Evolutionary conservation across 2,888 invertebrate genomes (phyloP).

Genomic region (Hirtodrosophila alboralis): DNA sequence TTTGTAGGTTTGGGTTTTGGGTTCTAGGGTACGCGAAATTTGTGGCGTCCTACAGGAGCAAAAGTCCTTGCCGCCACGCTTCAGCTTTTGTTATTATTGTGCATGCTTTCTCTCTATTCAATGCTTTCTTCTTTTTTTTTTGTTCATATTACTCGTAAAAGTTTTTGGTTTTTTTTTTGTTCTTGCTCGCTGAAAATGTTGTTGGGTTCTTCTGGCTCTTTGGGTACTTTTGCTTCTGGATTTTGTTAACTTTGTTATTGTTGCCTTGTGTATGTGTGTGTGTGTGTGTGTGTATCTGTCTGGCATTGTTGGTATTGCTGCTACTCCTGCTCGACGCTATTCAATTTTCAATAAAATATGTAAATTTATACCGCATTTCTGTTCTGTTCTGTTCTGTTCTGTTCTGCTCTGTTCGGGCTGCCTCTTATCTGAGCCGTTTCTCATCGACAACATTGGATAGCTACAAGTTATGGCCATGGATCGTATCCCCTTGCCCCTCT

Average conservation of each 20-base stretch:
- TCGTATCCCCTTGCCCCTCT: background rate
- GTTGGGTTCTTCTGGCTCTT: conserved; percentile 46
- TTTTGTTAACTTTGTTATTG: conserved; percentile 77
- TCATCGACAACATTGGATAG: conserved; percentile 75
- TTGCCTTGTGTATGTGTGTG: conserved; percentile 37
- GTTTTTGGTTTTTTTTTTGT: conserved; percentile 37
- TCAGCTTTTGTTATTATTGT: conserved; percentile 70
- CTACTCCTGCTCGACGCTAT: conserved; percentile 49
- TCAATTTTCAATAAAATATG: conserved; percentile 80
- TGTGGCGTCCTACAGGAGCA: background rate
- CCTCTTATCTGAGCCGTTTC: conserved; percentile 55
- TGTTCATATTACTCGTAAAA: conserved; percentile 62
- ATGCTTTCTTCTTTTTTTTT: conserved; percentile 54
- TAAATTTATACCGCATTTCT: conserved; percentile 78
- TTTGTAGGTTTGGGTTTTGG: no score
- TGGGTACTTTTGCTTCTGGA: conserved; percentile 68
- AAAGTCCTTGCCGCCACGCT: conserved; percentile 22
- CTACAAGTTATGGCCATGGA: conserved; percentile 67
- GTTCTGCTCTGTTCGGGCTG: conserved; percentile 8
- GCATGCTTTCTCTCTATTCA: conserved; percentile 57
- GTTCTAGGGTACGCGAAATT: conserved; percentile 4
- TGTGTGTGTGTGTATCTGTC: conserved; percentile 3
- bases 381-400: conserved; percentile 1
- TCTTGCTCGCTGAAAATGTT: conserved; percentile 37
- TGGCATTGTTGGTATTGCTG: conserved; percentile 19